Percentiles rank a stretch among this genome's conserved stretches.
These are phyloP conservation scores for Pangasianodon hypophthalmus DNA, from an alignment of 2,113 vertebrate species.

Conservation along the genomic window DNA sequence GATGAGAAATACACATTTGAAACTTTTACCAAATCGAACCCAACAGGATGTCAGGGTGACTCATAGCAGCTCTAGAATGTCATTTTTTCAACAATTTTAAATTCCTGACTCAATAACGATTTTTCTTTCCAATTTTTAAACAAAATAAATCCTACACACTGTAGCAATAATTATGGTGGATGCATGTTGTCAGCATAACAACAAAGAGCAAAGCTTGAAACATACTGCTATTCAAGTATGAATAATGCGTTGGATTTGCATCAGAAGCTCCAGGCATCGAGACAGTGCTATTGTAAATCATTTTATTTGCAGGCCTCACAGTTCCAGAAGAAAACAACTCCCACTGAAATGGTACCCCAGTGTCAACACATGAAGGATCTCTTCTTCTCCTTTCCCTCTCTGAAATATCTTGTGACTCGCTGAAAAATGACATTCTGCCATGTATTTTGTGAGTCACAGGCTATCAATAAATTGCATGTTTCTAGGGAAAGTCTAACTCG, in stretches of 20 bases:
- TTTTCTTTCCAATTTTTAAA: not conserved
- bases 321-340: conserved; percentile 18
- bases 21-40: not conserved
- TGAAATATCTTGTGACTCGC: not conserved
- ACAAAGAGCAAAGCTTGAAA: conserved; percentile 3
- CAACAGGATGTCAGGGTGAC: not conserved
- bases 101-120: not conserved
- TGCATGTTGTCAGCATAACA: conserved; percentile 3
- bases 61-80: not conserved
- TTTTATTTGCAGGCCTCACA: conserved; percentile 17
- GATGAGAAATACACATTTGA: not conserved
- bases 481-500: conserved; percentile 27
- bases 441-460: conserved; percentile 27
- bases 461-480: conserved; percentile 33
- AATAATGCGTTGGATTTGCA: not conserved
- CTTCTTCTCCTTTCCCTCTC: not conserved
- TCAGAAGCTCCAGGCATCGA: not conserved
- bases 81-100: not conserved
- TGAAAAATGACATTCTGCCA: conserved; percentile 18
- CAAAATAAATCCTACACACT: not conserved
- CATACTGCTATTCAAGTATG: conserved; percentile 1
- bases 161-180: not conserved
- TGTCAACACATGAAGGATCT: conserved; percentile 14
- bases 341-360: conserved; percentile 2
- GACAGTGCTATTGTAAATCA: conserved; percentile 15